These are phyloP conservation scores for Cotesia chilonis DNA, from an alignment of 1,140 invertebrate genomes.

Conservation along the genomic window DNA sequence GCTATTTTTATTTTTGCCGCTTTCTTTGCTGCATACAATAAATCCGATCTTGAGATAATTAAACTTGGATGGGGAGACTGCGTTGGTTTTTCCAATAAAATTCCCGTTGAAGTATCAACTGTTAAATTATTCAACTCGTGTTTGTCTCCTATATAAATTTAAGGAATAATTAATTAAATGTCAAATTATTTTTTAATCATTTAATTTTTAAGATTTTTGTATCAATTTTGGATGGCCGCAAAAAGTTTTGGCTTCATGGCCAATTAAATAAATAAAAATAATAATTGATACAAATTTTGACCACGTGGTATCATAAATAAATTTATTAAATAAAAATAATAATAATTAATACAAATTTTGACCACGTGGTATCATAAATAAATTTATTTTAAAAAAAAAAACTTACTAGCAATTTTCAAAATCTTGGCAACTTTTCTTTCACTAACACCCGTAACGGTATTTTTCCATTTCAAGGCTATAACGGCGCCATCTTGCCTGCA, in stretches of 20 bases:
- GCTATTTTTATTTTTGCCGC: slow-evolving; percentile 11
- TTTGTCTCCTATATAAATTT: slow-evolving; percentile 14
- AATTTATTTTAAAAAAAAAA: not conserved
- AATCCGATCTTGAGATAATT: slow-evolving; percentile 7
- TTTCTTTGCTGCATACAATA: not conserved
- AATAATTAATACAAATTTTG: no score
- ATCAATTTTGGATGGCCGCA: no score
- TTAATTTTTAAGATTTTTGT: no score
- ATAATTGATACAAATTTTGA: no score
- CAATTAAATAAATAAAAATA: no score
- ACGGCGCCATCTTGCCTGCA: slow-evolving; percentile 12
- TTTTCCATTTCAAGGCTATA: slow-evolving; percentile 15
- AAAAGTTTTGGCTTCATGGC: no score
- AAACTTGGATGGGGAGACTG: not conserved
- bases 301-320: no score
- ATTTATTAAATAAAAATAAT: no score
- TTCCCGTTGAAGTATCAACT: slow-evolving; percentile 18
- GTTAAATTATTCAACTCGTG: slow-evolving; percentile 5
- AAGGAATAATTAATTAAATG: not conserved
- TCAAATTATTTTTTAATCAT: no score
- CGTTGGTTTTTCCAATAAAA: not conserved
- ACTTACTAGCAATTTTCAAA: slow-evolving; percentile 23
- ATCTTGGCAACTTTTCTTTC: slow-evolving; percentile 15
- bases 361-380: no score
- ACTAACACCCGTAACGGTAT: not conserved